These are phyloP conservation scores for Cranoglanis bouderius DNA, from an alignment of 2,113 vertebrate species.

Conservation along the genomic window DNA sequence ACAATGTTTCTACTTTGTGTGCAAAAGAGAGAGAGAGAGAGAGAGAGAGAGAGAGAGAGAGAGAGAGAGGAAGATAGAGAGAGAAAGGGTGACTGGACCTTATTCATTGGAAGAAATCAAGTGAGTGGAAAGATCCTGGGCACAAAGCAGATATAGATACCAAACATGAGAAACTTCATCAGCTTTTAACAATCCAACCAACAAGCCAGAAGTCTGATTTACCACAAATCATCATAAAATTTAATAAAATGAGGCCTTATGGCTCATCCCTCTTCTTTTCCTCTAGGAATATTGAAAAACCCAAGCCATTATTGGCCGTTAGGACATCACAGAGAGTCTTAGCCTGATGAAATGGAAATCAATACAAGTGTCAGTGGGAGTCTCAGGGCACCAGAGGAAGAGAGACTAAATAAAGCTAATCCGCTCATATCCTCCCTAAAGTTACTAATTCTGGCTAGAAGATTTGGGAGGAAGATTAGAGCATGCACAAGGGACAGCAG, in stretches of 20 bases:
- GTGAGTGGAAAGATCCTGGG: neutral
- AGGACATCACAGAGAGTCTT: constrained; percentile 27
- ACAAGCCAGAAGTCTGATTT: neutral
- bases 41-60: neutral
- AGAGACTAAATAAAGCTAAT: constrained; percentile 48
- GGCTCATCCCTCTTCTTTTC: neutral
- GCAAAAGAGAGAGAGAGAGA: neutral
- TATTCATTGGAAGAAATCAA: neutral
- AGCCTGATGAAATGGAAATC: constrained; percentile 51
- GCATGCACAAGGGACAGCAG: constrained; percentile 22
- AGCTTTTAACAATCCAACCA: constrained; percentile 1
- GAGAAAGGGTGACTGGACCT: neutral
- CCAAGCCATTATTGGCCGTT: constrained; percentile 18
- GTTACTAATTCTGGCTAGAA: constrained; percentile 42
- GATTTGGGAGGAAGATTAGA: constrained; percentile 45
- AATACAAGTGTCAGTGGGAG: constrained; percentile 46
- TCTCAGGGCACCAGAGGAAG: neutral
- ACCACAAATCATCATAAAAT: neutral
- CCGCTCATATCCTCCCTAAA: constrained; percentile 31
- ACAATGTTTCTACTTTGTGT: neutral
- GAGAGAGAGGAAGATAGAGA: neutral
- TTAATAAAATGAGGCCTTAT: neutral
- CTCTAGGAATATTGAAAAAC: constrained; percentile 14
- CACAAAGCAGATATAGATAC: neutral
- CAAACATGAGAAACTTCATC: neutral